Evolutionary conservation across 2,888 invertebrate species (phyloP).

Genomic region (Drosophila macrothrix): DNA sequence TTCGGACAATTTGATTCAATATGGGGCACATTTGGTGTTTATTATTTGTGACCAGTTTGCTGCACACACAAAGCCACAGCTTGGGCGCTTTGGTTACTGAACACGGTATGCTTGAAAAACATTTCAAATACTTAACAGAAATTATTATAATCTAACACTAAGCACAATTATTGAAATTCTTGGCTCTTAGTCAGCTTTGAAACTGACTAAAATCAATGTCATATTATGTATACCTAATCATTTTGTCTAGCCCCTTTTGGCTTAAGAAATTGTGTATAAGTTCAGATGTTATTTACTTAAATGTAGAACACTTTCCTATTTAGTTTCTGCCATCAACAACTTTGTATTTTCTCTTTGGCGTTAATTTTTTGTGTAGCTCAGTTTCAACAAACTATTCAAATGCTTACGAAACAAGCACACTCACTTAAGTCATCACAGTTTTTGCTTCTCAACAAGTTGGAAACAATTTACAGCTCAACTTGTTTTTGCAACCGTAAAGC

Average conservation of each 20-base stretch:
- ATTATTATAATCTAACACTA: background rate
- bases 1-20: constrained; percentile 20
- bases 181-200: background rate
- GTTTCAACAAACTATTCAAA: background rate
- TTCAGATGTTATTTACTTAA: background rate
- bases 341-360: background rate
- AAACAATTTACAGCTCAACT: constrained; percentile 39
- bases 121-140: background rate
- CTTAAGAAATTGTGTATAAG: background rate
- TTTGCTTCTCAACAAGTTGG: constrained; percentile 36
- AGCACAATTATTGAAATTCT: background rate
- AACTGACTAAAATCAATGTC: background rate
- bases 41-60: constrained; percentile 64
- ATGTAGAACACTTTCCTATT: background rate
- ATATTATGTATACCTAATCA: background rate
- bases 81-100: constrained; percentile 50
- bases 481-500: constrained; percentile 24
- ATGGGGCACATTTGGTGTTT: constrained; percentile 70
- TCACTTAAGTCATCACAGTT: constrained; percentile 9
- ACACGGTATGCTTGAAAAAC: constrained; percentile 46
- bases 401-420: background rate
- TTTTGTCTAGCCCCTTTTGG: background rate
- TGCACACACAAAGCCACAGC: constrained; percentile 68
- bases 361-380: background rate
- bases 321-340: background rate